Percentiles rank a stretch among this genome's conserved stretches.
Conservation (phyloP, 2,113 vertebrate species). For the Tor tambroides region DNA sequence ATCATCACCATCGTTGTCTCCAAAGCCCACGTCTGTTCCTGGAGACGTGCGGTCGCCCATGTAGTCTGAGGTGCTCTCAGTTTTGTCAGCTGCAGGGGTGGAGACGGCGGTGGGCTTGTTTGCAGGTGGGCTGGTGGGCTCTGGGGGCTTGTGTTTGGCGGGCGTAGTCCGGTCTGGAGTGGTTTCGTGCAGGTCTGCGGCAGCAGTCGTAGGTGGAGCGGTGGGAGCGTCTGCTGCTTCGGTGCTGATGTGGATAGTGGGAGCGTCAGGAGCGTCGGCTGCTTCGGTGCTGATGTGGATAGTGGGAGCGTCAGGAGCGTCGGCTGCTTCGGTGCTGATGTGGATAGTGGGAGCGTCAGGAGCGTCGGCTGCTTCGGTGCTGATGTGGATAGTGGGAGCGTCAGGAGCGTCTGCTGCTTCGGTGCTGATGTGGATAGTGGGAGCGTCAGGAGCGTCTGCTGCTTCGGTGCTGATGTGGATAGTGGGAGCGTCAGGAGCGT, state of each 20-base stretch:
- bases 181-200: no score
- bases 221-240: no score
- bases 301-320: no score
- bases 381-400: rapidly evolving
- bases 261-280: no score
- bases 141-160: neutral
- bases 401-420: no score
- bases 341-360: no score
- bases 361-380: neutral
- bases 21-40: neutral
- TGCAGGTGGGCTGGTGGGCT: neutral
- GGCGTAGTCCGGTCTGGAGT: neutral
- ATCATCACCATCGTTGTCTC: neutral
- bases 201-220: neutral
- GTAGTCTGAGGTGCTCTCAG: neutral
- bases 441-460: no score
- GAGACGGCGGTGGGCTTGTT: neutral
- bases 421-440: neutral
- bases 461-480: neutral
- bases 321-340: neutral
- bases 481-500: no score
- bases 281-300: neutral
- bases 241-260: neutral
- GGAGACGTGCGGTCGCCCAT: neutral
- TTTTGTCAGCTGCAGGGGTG: neutral